Evolutionary conservation across 2,113 vertebrate genomes (phyloP).

Genomic region (Chionomys nivalis): DNA sequence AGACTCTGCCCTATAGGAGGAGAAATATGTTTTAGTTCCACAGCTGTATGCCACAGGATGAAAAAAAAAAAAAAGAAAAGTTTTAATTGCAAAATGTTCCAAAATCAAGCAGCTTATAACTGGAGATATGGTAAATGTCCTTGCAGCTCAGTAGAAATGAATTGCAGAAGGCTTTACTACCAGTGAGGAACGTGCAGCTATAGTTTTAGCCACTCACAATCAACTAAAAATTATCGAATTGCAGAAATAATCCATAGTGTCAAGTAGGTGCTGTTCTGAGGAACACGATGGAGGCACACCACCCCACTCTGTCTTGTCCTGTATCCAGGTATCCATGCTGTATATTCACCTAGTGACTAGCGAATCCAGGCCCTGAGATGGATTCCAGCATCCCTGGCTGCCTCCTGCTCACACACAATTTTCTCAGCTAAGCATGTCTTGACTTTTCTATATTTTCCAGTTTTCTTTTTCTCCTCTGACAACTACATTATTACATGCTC

Average conservation of each 20-base stretch:
- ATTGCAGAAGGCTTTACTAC: background rate
- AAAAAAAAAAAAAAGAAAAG: background rate
- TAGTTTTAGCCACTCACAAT: background rate
- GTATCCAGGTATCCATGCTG: background rate
- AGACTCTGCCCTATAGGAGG: constrained; percentile 74
- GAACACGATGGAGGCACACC: background rate
- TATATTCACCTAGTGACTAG: too few relatives aligned
- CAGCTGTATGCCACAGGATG: too few relatives aligned
- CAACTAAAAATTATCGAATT: background rate
- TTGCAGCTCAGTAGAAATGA: background rate
- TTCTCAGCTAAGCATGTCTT: background rate
- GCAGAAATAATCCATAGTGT: background rate
- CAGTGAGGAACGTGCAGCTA: background rate
- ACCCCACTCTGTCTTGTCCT: background rate
- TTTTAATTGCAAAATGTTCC: background rate
- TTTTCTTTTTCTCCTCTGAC: background rate
- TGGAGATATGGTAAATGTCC: background rate
- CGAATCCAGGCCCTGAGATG: background rate
- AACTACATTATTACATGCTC: background rate
- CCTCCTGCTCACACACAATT: background rate
- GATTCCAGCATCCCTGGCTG: too few relatives aligned
- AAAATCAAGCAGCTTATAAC: background rate
- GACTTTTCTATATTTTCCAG: background rate
- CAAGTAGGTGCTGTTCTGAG: background rate
- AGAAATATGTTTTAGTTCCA: background rate